Percentiles rank a stretch among this genome's conserved stretches.
These are phyloP conservation scores for Bubo blakistoni DNA, from an alignment of 2,113 vertebrate genomes.

Conservation along the genomic window DNA sequence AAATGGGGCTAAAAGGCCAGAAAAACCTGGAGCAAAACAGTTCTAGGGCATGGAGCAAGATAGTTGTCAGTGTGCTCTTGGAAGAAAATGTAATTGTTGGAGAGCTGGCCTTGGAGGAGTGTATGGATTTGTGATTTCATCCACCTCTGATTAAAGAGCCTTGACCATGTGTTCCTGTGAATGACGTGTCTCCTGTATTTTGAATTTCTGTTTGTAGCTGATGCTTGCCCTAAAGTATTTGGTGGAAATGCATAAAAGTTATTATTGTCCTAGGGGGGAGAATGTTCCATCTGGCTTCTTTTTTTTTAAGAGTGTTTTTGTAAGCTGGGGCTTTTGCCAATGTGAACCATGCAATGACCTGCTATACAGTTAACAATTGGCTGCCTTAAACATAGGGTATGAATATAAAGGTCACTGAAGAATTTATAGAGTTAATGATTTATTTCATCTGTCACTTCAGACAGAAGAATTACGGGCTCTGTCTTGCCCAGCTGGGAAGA, in stretches of 20 bases:
- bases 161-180: background rate
- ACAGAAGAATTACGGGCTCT: background rate
- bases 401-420: background rate
- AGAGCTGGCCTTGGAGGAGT: background rate
- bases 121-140: background rate
- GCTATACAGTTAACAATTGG: background rate
- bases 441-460: slow-evolving; percentile 31
- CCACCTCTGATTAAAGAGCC: background rate
- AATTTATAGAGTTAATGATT: slow-evolving; percentile 23
- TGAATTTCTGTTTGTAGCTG: background rate
- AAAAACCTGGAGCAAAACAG: background rate
- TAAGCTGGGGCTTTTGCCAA: background rate
- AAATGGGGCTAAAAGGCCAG: background rate
- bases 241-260: background rate
- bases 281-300: background rate
- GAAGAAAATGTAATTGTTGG: background rate
- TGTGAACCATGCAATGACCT: background rate
- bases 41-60: background rate
- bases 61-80: background rate
- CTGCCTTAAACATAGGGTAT: background rate
- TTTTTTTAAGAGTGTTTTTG: background rate
- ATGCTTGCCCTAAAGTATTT: background rate
- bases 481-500: background rate
- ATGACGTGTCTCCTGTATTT: background rate
- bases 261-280: background rate